These are phyloP conservation scores for Climacteris rufus DNA, from an alignment of 2,113 vertebrate species.

Conservation along the genomic window DNA sequence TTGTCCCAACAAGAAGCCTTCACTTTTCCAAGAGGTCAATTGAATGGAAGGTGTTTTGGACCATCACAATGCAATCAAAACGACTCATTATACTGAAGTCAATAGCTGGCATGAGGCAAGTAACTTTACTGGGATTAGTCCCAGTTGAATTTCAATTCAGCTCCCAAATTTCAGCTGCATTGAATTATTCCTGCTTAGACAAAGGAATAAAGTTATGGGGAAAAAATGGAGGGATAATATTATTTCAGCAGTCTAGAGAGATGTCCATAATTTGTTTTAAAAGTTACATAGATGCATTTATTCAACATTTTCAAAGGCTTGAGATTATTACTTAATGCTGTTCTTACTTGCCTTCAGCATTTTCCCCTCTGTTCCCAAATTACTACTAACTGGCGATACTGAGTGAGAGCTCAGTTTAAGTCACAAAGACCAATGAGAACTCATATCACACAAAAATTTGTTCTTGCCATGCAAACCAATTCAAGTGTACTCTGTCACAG, in stretches of 20 bases:
- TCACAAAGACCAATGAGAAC: not conserved
- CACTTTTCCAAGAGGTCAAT: not conserved
- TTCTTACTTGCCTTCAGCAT: not conserved
- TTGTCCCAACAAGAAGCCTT: not conserved
- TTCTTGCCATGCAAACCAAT: not conserved
- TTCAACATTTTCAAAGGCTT: not conserved
- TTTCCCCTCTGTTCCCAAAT: not conserved
- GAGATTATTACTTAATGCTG: not conserved
- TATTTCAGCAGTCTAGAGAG: not conserved
- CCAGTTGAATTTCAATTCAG: conserved; percentile 1
- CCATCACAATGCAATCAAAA: not conserved
- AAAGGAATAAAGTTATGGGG: not conserved
- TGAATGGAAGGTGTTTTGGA: conserved; percentile 24
- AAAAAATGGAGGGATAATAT: not conserved
- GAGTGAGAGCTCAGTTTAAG: not conserved
- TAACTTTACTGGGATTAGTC: not conserved
- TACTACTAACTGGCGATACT: not conserved
- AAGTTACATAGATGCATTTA: not conserved
- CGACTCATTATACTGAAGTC: not conserved
- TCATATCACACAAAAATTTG: not conserved
- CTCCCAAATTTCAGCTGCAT: not conserved
- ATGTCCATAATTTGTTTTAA: not conserved
- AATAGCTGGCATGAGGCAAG: not conserved
- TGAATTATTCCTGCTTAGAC: conserved; percentile 16
- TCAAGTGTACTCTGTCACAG: too few relatives aligned